Percentiles rank a stretch among this genome's conserved stretches.
These are phyloP conservation scores for Triplophysa dalaica DNA, from an alignment of 2,113 vertebrate genomes.

Conservation along the genomic window DNA sequence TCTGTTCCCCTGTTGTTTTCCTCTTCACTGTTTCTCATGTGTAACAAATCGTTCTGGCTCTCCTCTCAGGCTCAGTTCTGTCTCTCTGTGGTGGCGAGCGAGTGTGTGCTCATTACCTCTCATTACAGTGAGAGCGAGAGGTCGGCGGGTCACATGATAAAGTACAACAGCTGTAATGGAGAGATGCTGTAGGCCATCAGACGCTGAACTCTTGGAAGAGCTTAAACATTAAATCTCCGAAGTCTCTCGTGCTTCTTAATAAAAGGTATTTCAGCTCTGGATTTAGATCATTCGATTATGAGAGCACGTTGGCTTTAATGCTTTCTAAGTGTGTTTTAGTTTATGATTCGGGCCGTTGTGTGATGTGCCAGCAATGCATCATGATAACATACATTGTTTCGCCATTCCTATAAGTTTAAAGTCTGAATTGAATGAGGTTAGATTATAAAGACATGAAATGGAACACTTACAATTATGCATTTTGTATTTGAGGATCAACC, in stretches of 20 bases:
- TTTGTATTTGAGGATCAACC: too few relatives aligned
- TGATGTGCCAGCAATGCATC: not conserved
- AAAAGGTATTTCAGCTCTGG: not conserved
- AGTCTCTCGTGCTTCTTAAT: not conserved
- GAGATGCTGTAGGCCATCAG: not conserved
- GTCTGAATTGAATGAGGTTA: not conserved
- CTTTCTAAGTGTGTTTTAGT: not conserved
- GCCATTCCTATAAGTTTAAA: not conserved
- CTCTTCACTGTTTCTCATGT: not conserved
- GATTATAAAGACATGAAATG: not conserved
- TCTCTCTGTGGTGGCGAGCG: conserved; percentile 9
- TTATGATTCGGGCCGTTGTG: not conserved
- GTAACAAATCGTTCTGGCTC: not conserved
- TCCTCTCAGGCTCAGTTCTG: not conserved
- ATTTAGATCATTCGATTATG: not conserved
- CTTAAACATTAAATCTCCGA: not conserved
- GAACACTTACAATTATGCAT: not conserved
- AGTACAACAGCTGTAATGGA: conserved; percentile 19
- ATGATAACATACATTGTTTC: not conserved
- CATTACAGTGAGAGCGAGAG: conserved; percentile 44
- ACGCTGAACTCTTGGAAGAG: not conserved
- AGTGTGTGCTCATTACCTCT: conserved; percentile 26
- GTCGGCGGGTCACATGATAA: conserved; percentile 2
- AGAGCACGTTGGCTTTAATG: not conserved
- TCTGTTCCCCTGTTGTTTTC: too few relatives aligned